A percentile compares a stretch with the other conserved stretches of the same genome.
Conservation (phyloP, 2,797 vertebrate genomes). For the Manis crassicaudata region DNA sequence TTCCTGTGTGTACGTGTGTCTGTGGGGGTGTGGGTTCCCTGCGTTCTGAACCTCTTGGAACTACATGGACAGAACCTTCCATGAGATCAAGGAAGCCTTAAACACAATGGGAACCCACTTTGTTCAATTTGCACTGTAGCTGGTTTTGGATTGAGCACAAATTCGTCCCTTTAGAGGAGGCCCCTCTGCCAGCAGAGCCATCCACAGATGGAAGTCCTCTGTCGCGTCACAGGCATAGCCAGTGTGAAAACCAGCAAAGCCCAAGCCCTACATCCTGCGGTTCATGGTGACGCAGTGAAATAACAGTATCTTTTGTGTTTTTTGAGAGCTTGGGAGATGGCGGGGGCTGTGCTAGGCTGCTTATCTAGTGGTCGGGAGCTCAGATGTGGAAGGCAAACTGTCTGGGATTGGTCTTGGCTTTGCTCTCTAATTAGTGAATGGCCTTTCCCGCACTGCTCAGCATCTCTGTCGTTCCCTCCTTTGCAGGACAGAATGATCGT, state of each 20-base stretch:
- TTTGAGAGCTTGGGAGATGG: not conserved
- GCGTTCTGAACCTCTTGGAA: not conserved
- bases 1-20: not conserved
- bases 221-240: not conserved
- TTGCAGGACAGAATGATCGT: not conserved
- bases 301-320: not conserved
- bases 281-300: too few relatives aligned
- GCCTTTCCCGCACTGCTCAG: not conserved
- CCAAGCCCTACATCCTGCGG: rapidly evolving
- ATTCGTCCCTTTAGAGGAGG: not conserved
- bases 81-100: not conserved
- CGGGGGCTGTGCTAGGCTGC: too few relatives aligned
- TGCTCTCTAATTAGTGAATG: not conserved
- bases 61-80: not conserved
- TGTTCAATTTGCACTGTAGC: not conserved
- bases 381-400: not conserved
- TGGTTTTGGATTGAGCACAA: not conserved
- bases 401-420: too few relatives aligned
- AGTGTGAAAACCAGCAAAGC: rapidly evolving
- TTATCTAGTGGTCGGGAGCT: not conserved
- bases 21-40: not conserved
- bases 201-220: not conserved
- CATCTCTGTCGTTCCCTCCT: not conserved
- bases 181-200: not conserved
- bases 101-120: not conserved